Base-by-base conservation (phyloP, 2,797 vertebrate genomes). In the Momotus momota region DNA sequence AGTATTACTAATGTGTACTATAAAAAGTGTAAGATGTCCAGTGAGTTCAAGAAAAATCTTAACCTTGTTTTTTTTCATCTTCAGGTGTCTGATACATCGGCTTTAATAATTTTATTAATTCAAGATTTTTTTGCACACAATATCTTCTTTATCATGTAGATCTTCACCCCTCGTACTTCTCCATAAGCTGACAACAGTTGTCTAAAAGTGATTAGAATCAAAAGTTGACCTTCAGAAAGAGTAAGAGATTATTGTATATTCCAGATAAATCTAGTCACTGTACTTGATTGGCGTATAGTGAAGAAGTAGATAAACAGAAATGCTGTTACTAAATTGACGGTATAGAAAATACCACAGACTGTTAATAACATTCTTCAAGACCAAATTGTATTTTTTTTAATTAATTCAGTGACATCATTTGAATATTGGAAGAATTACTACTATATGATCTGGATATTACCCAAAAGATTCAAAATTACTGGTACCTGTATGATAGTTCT, bases 31-130 rank as follows among this genome's bases (percentile, higher is more conserved):
- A 90, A 92, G 77, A 55, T 25, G 43, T 75, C 51, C 54, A 83
- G 49, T n/a, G 61, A 88, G 48, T 87, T 94, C 62, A 93, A 85
- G 78, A 71, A 90, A 95, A 87, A 90, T 60, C 69, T 86, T 84
- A 73, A 81, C 67, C 65, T 86, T 88, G 46, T 7, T 45, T 66
- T 93, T 94, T 70, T 67, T 45, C 65, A 3, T 15, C 65, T 88
- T 86, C 45, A 58, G 70, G 43, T 80, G 38, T 90, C 88, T 95
- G 77, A 73, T 88, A 77, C 49, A 86, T 55, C 60, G 70, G 22
- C 35, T 72, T 84, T 51, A 72, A 52, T 85, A 0, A 64, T 79
- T 93, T 86, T 84, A 88, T 82, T 93, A 93, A 90, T 88, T 90
- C 46, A 88, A 52, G 8, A 18, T 12, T 51, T 60, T 91, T 90